Evolutionary conservation across 2,797 vertebrate species (phyloP).

Genomic region (Picus viridis): DNA sequence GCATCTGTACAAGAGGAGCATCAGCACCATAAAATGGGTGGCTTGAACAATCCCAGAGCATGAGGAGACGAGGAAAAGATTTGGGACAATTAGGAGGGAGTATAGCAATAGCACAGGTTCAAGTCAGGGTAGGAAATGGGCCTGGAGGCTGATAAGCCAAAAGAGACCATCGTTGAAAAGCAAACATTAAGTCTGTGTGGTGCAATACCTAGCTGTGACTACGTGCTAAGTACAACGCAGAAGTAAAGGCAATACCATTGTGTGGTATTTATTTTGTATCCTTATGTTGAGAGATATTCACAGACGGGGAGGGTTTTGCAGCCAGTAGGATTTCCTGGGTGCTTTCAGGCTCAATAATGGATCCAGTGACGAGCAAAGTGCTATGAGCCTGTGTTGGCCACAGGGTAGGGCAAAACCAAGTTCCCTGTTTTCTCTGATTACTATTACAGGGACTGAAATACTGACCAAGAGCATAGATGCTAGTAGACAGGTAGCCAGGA

Average conservation of each 20-base stretch:
- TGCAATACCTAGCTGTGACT: neutral
- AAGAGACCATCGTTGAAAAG: neutral
- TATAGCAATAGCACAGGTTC: neutral
- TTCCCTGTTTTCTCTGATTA: neutral
- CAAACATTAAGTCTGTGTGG: neutral
- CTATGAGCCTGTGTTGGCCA: accelerated
- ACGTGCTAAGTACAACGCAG: neutral
- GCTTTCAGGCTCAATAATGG: neutral
- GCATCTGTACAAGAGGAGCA: neutral
- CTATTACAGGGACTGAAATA: neutral
- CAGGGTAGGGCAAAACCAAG: neutral
- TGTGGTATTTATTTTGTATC: conserved; percentile 3
- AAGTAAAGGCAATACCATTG: conserved; percentile 1
- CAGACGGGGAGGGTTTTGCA: neutral
- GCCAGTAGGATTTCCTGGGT: neutral
- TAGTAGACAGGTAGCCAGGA: neutral
- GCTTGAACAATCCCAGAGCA: neutral
- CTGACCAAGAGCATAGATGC: neutral
- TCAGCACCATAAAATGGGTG: neutral
- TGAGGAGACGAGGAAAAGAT: neutral
- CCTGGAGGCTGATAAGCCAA: neutral
- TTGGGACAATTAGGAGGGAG: neutral
- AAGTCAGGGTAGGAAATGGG: neutral
- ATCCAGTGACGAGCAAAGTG: neutral
- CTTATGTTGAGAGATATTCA: neutral